Percentiles rank a stretch among this genome's conserved stretches.
Evolutionary conservation across 2,888 invertebrate genomes (phyloP).

Genomic region (Polyommatus icarus): DNA sequence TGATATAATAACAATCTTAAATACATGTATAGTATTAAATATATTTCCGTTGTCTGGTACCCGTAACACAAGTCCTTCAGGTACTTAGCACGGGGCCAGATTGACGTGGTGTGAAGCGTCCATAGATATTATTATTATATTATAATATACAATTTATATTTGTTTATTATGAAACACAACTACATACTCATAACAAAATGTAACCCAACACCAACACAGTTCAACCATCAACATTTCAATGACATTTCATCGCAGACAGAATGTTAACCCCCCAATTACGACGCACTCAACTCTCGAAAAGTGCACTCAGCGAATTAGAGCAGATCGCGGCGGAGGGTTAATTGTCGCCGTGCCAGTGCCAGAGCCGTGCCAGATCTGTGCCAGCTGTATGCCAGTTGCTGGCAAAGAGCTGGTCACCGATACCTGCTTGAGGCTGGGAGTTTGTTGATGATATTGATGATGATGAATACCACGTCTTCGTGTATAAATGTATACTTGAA

Average conservation of each 20-base stretch:
- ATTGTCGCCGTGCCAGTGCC: neutral
- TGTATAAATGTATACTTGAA: too few relatives aligned
- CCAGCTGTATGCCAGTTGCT: neutral
- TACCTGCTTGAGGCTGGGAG: neutral
- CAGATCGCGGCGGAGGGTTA: slow-evolving; percentile 6
- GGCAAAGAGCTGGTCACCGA: neutral
- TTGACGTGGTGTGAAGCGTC: too few relatives aligned
- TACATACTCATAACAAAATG: too few relatives aligned
- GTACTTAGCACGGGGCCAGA: too few relatives aligned
- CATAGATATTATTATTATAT: too few relatives aligned
- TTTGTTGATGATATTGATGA: neutral
- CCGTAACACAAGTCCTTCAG: too few relatives aligned
- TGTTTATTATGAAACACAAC: too few relatives aligned
- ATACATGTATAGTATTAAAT: too few relatives aligned
- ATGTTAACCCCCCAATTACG: slow-evolving; percentile 11
- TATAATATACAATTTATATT: too few relatives aligned
- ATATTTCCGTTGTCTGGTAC: too few relatives aligned
- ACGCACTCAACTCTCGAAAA: neutral
- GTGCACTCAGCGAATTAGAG: slow-evolving; percentile 1
- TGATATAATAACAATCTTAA: too few relatives aligned
- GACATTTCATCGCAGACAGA: neutral
- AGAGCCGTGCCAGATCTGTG: neutral
- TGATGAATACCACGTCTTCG: too few relatives aligned
- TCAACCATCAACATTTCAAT: neutral
- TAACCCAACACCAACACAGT: neutral